Percentiles rank a stretch among this genome's conserved stretches.
phyloP scores from a whole-genome alignment of 2,113 vertebrate genomes.

The Sylvia atricapilla region DNA sequence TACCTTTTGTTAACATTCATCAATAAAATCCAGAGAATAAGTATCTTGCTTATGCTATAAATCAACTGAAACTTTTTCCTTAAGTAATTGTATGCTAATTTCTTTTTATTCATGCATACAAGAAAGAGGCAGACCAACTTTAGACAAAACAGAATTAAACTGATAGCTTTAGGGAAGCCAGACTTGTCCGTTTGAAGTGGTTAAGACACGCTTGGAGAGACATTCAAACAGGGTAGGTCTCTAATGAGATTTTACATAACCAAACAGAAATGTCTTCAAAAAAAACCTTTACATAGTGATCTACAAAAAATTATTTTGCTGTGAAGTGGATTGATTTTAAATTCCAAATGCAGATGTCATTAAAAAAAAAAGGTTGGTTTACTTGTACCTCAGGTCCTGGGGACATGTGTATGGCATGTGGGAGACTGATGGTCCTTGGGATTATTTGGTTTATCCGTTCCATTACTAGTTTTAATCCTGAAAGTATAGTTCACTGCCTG shows the following conservation, averaged over 20 bases:
- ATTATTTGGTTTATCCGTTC: neutral
- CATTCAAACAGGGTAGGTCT: neutral
- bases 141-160: neutral
- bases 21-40: neutral
- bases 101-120: neutral
- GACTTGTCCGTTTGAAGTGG: neutral
- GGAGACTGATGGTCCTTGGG: neutral
- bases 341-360: neutral
- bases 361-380: neutral
- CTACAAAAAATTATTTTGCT: neutral
- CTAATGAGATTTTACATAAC: neutral
- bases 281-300: neutral
- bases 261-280: neutral
- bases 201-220: neutral
- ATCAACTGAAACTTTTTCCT: neutral
- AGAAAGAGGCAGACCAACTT: neutral
- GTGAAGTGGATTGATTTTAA: neutral
- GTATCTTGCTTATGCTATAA: neutral
- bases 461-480: neutral
- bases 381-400: neutral
- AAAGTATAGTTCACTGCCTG: neutral
- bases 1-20: neutral
- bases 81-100: neutral
- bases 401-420: fast-evolving
- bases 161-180: neutral